Base-by-base conservation (phyloP, 1,140 invertebrate genomes). In the Diploscapter pachys region DNA sequence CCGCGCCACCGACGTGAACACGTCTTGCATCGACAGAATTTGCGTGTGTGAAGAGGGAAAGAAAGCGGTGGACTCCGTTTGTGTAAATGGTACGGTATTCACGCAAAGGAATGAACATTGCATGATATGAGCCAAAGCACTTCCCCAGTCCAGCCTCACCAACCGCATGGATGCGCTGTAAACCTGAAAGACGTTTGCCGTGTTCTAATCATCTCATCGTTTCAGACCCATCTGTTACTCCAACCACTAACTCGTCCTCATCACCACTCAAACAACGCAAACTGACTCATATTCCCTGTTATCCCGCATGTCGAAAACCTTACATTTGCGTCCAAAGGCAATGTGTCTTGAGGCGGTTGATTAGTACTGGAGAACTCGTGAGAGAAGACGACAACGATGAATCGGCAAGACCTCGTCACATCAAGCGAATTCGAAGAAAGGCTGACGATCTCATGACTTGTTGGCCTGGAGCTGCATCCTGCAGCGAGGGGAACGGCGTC, bases 31-130 rank as follows among this genome's bases (percentile, higher is more conserved):
- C 53, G 80, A 81, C 65, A 66, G 81, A 6, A 78, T 83, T 64
- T 85, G 83, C 67, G 80, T 83, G 4, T 85, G 83, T 64, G 82
- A 82, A 13, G 71, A 80, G 54, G 83, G 83, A 63, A 74, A 80
- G 3, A 77, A 75, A 11, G 81, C 84, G 31, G 76, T 85, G 13
- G 83, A 85, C 51, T 83, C 82, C 72, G 82, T 78, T 71, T 85
- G 83, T 74, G 82, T 85, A 11, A 69, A 81, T 71, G 83, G 82
- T 70, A 75, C 61, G 70, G 55, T 55, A 31, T 31, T 31, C 31
- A 31, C 31, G 31, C 31, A 31, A 31, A 31, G 31, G 31, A 31
- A 31, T 31, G 31, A 31, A 1, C 31, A 31, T 31, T 31, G 31
- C 31, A 31, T 31, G 31, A 31, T 31, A 1, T 31, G 31, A 31